These are phyloP conservation scores for Cheilosia variabilis DNA, from an alignment of 2,888 invertebrate genomes.

Conservation along the genomic window DNA sequence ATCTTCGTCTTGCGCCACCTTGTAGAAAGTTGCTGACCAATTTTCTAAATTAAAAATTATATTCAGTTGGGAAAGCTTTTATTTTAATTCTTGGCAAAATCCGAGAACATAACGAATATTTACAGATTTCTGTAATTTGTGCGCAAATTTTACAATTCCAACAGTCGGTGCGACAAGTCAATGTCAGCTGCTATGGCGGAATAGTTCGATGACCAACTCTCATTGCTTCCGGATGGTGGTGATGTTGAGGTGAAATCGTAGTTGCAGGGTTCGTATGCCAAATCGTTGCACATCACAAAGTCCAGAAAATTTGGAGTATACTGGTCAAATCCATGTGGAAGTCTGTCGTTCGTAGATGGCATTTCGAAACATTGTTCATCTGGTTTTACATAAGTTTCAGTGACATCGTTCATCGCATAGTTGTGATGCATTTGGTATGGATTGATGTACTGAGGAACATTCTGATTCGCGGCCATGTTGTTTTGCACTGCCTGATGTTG, in stretches of 20 bases:
- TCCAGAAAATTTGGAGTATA: conserved; percentile 51
- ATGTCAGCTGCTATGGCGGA: conserved; percentile 43
- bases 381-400: background rate
- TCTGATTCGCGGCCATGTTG: conserved; percentile 2
- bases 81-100: background rate
- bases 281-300: conserved; percentile 35
- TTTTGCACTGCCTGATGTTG: conserved; percentile 35
- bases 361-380: conserved; percentile 4
- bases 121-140: background rate
- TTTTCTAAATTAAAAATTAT: too few species aligned
- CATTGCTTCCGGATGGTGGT: conserved; percentile 52
- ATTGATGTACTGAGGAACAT: conserved; percentile 52
- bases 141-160: conserved; percentile 34
- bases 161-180: conserved; percentile 47
- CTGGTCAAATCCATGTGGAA: conserved; percentile 41
- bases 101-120: background rate
- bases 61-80: background rate
- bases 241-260: conserved; percentile 43
- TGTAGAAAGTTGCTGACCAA: too few species aligned
- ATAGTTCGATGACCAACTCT: conserved; percentile 56
- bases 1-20: too few species aligned
- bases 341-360: conserved; percentile 8
- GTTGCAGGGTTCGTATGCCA: conserved; percentile 27
- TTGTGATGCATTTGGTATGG: conserved; percentile 58
- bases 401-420: background rate